Evolutionary conservation across 2,113 vertebrate genomes (phyloP).

Genomic region (Gadus macrocephalus): DNA sequence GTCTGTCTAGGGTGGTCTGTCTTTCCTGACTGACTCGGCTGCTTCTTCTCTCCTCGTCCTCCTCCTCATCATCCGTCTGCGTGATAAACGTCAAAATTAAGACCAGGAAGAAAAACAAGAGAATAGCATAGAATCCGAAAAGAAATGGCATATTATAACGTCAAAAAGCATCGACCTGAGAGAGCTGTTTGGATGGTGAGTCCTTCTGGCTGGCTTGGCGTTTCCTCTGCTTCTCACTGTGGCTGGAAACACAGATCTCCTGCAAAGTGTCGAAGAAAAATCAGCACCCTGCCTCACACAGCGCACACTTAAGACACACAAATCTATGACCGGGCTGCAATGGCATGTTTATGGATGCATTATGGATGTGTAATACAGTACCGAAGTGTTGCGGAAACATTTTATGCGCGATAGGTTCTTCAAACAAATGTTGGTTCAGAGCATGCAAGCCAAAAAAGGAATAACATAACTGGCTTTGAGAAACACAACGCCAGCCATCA

Average conservation of each 20-base stretch:
- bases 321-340: too few relatives aligned
- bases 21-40: conserved; percentile 91
- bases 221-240: conserved; percentile 85
- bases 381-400: too few relatives aligned
- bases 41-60: conserved; percentile 81
- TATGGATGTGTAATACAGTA: too few relatives aligned
- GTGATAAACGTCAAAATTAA: background rate
- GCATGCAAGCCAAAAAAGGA: too few relatives aligned
- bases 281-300: conserved; percentile 5
- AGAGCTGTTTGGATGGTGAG: conserved; percentile 69
- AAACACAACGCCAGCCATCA: too few relatives aligned
- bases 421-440: too few relatives aligned
- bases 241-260: conserved; percentile 94
- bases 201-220: conserved; percentile 73
- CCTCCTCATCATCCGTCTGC: conserved; percentile 48
- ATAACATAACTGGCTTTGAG: too few relatives aligned
- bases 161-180: conserved; percentile 68
- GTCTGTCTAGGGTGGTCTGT: conserved; percentile 90
- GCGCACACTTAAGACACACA: too few relatives aligned
- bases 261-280: conserved; percentile 45
- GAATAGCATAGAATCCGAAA: background rate
- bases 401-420: too few relatives aligned
- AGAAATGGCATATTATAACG: background rate
- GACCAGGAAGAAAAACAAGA: background rate
- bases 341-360: too few relatives aligned